Conservation (phyloP, 2,888 invertebrate genomes). For the Cosmopolites sordidus region DNA sequence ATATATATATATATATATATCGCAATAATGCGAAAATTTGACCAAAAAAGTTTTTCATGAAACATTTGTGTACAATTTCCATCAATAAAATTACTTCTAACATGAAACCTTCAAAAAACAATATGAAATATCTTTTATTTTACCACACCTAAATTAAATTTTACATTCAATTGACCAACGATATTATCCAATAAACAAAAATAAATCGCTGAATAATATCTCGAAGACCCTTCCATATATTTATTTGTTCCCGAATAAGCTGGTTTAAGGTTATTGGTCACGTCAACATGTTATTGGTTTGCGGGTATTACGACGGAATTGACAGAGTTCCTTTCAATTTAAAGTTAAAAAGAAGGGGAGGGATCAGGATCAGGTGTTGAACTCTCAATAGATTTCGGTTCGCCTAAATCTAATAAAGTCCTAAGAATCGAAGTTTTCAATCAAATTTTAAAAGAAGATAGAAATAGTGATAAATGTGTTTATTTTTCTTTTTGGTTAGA, state of each 20-base stretch:
- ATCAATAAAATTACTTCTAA: too few relatives aligned
- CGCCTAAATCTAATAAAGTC: constrained; percentile 31
- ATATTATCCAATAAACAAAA: not conserved
- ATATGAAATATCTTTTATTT: too few relatives aligned
- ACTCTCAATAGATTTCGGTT: constrained; percentile 27
- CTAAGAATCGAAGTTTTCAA: constrained; percentile 4
- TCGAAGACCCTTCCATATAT: constrained; percentile 4
- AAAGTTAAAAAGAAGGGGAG: constrained; percentile 20
- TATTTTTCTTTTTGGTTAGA: too few relatives aligned
- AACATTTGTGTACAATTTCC: too few relatives aligned
- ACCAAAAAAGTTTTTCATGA: too few relatives aligned
- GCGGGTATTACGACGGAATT: constrained; percentile 15
- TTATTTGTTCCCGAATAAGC: constrained; percentile 13
- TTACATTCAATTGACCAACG: not conserved
- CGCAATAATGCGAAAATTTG: too few relatives aligned
- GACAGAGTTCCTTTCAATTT: constrained; percentile 16
- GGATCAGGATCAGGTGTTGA: constrained; percentile 28
- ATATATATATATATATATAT: too few relatives aligned
- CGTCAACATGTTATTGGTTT: constrained; percentile 24
- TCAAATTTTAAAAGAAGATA: too few relatives aligned
- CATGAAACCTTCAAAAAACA: too few relatives aligned
- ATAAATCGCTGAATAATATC: constrained; percentile 8
- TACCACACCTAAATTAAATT: not conserved
- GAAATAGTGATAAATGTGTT: too few relatives aligned
- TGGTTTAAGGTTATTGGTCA: constrained; percentile 22